Conservation (phyloP, 2,888 invertebrate genomes). For the Ctena decussata region DNA sequence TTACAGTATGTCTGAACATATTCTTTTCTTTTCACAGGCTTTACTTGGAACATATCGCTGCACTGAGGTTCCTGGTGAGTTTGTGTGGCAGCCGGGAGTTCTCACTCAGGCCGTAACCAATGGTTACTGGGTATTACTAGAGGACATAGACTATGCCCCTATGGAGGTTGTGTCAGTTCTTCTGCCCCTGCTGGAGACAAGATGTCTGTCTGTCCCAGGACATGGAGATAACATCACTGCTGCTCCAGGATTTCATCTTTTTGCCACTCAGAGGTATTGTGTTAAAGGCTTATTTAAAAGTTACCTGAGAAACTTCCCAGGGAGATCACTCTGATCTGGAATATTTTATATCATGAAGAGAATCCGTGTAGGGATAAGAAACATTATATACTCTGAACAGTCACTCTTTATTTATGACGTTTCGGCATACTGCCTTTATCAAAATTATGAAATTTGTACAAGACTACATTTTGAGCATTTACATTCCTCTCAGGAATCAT, state of each 20-base stretch:
- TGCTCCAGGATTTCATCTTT: constrained; percentile 95
- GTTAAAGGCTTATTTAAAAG: too few relatives aligned
- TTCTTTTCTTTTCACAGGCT: constrained; percentile 88
- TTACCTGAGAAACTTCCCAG: too few relatives aligned
- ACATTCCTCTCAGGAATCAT: too few relatives aligned
- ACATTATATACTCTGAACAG: too few relatives aligned
- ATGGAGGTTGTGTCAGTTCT: constrained; percentile 96
- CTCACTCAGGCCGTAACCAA: constrained; percentile 90
- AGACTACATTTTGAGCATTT: too few relatives aligned
- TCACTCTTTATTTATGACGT: too few relatives aligned
- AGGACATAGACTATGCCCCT: constrained; percentile 98
- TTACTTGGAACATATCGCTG: constrained; percentile 97
- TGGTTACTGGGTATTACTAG: constrained; percentile 94
- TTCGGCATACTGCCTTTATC: too few relatives aligned
- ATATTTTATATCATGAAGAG: too few relatives aligned
- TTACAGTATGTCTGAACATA: too few relatives aligned
- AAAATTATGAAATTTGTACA: too few relatives aligned
- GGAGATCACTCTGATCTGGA: too few relatives aligned
- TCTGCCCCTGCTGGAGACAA: constrained; percentile 94
- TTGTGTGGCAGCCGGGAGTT: constrained; percentile 98
- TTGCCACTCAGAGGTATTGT: constrained; percentile 93
- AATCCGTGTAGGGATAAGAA: too few relatives aligned
- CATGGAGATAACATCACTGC: constrained; percentile 94
- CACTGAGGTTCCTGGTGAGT: constrained; percentile 98
- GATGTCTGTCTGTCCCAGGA: constrained; percentile 94